Base-by-base conservation (phyloP, 92 coral and sea anemone genomes). In the Muricea muricata region DNA sequence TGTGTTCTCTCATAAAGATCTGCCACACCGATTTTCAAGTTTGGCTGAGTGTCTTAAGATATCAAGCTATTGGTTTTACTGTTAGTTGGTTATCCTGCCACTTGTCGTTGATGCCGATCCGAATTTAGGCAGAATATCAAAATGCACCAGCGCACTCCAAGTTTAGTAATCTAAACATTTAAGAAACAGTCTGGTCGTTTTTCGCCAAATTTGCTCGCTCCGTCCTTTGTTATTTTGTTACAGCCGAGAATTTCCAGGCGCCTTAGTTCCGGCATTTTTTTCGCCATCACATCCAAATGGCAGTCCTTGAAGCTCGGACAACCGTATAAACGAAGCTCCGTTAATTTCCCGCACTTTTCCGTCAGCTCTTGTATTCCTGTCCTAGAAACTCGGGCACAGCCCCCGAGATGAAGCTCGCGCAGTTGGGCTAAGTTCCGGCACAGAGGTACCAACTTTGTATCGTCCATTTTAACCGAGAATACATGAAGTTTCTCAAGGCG, bases 401-500 rank as follows among this genome's bases (percentile, higher is more conserved):
- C 92, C 15, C 98, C 98, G 15, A 94, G 88, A 39, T 86, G 84
- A 13, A 94, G 71, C 46, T 89, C 90, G 32, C 87, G 87, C 52
- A 94, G 48, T 13, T 85, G 90, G 9, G 41, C 90, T 37, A 93
- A 74, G 72, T 82, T 68, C 74, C 75, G 84, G 0, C 91, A 90
- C 10, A 94, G 78, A 8, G 88, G 91, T 2, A 67, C 57, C 76
- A 94, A 71, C 24, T 80, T 87, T 18, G 86, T 84, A 78, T 94
- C 93, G 61, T 79, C 89, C 86, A 93, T 89, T 87, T 86, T 80
- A 26, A 86, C 91, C 4, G 88, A 87, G 75, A 66, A 89, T 32
- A 90, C 88, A 58, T 90, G 87, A 25, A 94, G 79, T 60, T 73
- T 89, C 46, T 86, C 89, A 6, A 94, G 83, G 25, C 78, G 76